Evolutionary conservation across 1,140 invertebrate genomes (phyloP).

Genomic region (Leptinotarsa undecemlineata): DNA sequence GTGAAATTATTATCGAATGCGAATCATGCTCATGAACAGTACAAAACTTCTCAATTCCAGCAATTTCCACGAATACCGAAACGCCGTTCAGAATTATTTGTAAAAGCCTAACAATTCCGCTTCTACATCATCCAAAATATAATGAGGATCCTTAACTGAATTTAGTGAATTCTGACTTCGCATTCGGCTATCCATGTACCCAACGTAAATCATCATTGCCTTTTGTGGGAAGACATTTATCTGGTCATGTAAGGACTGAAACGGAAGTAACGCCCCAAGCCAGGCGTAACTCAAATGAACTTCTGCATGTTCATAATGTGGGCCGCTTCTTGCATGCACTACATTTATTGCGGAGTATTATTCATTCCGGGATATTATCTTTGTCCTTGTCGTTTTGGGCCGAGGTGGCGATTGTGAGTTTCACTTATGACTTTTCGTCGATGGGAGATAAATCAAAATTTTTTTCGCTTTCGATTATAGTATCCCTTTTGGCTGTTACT

Average conservation of each 20-base stretch:
- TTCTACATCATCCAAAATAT: conserved; percentile 22
- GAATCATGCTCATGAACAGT: background rate
- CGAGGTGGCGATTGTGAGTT: background rate
- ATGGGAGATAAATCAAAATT: too few species aligned
- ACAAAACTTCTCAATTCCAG: background rate
- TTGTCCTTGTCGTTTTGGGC: background rate
- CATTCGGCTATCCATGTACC: conserved; percentile 34
- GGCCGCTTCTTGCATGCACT: conserved; percentile 14
- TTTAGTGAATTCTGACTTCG: conserved; percentile 26
- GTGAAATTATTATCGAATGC: too few species aligned
- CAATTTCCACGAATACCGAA: background rate
- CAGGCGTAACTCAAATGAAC: conserved; percentile 32
- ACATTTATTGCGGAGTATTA: conserved; percentile 27
- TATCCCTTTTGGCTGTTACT: too few species aligned
- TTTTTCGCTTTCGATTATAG: too few species aligned
- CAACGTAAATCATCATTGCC: conserved; percentile 39
- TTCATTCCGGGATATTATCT: conserved; percentile 3
- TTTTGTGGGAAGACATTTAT: conserved; percentile 42
- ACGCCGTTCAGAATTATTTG: conserved; percentile 21
- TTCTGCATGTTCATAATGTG: conserved; percentile 27
- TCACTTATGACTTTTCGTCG: too few species aligned
- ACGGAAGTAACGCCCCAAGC: conserved; percentile 34
- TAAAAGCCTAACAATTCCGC: conserved; percentile 9
- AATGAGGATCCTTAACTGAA: conserved; percentile 24
- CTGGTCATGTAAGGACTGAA: conserved; percentile 36